Percentiles rank a stretch among this genome's conserved stretches.
Conservation (phyloP, 1,140 invertebrate species). For the Rhopalosiphum maidis region DNA sequence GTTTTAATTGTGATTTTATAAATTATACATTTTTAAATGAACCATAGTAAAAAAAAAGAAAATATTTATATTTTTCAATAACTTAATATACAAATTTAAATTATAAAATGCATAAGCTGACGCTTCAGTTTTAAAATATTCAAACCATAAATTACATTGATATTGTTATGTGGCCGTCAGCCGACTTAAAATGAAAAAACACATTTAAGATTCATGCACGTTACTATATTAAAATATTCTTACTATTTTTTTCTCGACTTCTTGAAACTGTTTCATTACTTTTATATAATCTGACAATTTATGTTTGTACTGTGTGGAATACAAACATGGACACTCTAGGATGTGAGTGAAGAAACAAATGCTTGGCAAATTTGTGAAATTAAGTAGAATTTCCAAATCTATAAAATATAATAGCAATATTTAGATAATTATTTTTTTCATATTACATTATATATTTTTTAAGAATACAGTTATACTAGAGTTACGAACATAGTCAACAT, state of each 20-base stretch:
- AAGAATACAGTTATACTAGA: neutral
- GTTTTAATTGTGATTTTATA: neutral
- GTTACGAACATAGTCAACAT: neutral
- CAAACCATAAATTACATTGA: neutral
- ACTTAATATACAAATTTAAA: neutral
- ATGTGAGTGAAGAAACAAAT: slow-evolving; percentile 63
- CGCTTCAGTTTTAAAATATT: neutral
- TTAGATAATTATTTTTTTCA: neutral
- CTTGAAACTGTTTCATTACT: slow-evolving; percentile 64
- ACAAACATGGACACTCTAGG: slow-evolving; percentile 67
- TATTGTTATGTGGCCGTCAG: neutral
- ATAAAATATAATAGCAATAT: slow-evolving; percentile 58
- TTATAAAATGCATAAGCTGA: neutral
- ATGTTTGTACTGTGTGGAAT: slow-evolving; percentile 62
- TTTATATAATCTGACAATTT: slow-evolving; percentile 61
- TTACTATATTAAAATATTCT: slow-evolving; percentile 48
- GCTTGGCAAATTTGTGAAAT: slow-evolving; percentile 61
- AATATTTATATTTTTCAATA: neutral
- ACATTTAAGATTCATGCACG: neutral
- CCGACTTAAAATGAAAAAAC: neutral
- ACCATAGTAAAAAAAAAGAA: neutral
- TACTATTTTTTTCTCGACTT: slow-evolving; percentile 63
- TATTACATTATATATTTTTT: neutral
- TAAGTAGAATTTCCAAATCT: slow-evolving; percentile 62
- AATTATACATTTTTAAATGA: neutral